These are phyloP conservation scores for Campoletis raptor DNA, from an alignment of 2,888 invertebrate species.

Conservation along the genomic window DNA sequence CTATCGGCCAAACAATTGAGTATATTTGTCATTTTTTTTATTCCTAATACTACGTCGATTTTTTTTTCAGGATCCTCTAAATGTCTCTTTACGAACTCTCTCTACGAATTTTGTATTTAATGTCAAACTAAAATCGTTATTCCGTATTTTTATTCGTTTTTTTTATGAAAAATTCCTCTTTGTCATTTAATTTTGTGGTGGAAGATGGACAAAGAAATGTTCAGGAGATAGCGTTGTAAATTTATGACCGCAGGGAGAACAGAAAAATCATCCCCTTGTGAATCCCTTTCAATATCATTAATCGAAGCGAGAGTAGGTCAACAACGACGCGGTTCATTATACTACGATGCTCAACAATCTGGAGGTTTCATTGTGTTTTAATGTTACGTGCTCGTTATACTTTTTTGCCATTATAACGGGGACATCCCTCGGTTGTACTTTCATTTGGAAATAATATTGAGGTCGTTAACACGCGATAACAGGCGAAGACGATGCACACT, in stretches of 20 bases:
- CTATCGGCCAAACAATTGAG: slow-evolving; percentile 28
- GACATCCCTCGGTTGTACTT: slow-evolving; percentile 32
- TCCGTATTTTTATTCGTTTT: neutral
- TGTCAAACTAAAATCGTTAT: neutral
- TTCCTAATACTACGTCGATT: neutral
- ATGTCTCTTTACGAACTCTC: neutral
- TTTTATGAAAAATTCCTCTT: neutral
- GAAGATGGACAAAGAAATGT: neutral
- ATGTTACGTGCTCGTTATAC: neutral
- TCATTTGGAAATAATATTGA: slow-evolving; percentile 29
- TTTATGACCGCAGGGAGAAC: neutral
- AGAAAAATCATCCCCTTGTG: slow-evolving; percentile 1
- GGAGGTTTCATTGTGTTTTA: neutral
- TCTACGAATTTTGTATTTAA: neutral
- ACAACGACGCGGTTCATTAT: neutral
- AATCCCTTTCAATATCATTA: slow-evolving; percentile 37
- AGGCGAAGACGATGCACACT: neutral
- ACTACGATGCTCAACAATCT: neutral
- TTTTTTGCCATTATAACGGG: slow-evolving; percentile 1
- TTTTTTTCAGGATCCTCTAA: neutral
- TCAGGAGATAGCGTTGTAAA: neutral
- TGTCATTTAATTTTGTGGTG: neutral
- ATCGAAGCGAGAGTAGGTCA: slow-evolving; percentile 21
- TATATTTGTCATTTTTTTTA: neutral
- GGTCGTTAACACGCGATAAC: slow-evolving; percentile 1